phyloP scores from a whole-genome alignment of 2,888 invertebrate genomes.

The Camponotus fellah region DNA sequence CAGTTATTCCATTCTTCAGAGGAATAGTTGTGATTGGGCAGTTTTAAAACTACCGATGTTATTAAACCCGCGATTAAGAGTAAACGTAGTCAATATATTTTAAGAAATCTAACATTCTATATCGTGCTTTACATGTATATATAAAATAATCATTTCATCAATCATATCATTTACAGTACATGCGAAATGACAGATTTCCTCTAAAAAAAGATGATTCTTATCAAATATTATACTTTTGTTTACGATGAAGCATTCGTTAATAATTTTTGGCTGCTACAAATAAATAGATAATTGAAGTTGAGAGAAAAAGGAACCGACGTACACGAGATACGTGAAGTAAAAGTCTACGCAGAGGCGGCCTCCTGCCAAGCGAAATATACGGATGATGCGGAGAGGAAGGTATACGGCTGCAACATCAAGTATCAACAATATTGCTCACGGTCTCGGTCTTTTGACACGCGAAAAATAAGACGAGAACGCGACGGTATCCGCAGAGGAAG shows the following conservation, averaged over 20 bases:
- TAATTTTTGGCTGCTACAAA: background rate
- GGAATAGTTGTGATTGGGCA: no score
- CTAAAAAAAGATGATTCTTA: background rate
- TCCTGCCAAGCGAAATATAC: conserved; percentile 63
- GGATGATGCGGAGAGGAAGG: conserved; percentile 40
- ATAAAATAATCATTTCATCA: background rate
- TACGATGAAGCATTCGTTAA: background rate
- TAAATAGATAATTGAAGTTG: conserved; percentile 20
- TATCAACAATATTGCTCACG: conserved; percentile 84
- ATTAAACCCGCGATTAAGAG: no score
- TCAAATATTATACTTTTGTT: background rate
- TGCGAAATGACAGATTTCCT: background rate
- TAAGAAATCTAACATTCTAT: background rate
- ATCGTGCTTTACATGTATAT: background rate
- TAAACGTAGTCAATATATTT: no score
- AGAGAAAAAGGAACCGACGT: conserved; percentile 27
- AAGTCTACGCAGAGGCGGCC: conserved; percentile 47
- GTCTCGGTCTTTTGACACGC: conserved; percentile 79
- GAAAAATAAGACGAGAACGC: conserved; percentile 79
- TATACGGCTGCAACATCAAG: conserved; percentile 82
- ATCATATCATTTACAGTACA: no score
- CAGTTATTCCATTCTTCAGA: no score
- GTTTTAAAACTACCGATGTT: no score
- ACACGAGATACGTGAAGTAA: conserved; percentile 10
- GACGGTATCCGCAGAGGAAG: conserved; percentile 64